Evolutionary conservation across 1,140 invertebrate genomes (phyloP).

Genomic region (Dinothrombium tinctorium): DNA sequence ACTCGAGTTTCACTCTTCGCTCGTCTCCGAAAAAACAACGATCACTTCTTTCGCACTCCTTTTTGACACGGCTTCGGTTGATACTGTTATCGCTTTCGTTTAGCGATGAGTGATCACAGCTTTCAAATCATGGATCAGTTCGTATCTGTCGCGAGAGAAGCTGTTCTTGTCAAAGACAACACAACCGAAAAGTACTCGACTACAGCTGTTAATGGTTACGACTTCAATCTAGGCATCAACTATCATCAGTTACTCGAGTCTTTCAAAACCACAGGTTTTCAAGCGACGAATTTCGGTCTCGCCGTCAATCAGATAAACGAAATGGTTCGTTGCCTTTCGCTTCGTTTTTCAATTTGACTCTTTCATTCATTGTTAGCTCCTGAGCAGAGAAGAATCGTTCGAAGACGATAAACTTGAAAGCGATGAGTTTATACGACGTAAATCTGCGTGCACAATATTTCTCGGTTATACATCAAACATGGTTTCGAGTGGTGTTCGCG

Average conservation of each 20-base stretch:
- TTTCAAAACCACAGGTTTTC: conserved; percentile 66
- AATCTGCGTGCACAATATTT: conserved; percentile 78
- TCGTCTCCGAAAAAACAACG: too few relatives aligned
- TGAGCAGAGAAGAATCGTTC: conserved; percentile 35
- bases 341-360: background rate
- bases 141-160: too few relatives aligned
- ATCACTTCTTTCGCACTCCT: too few relatives aligned
- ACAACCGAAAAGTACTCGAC: too few relatives aligned
- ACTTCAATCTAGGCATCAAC: conserved; percentile 77
- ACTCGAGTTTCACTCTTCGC: too few relatives aligned
- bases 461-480: conserved; percentile 95
- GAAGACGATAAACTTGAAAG: conserved; percentile 34
- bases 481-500: conserved; percentile 76
- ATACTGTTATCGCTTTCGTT: too few relatives aligned
- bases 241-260: conserved; percentile 57
- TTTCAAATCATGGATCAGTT: too few relatives aligned
- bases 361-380: conserved; percentile 18
- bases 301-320: conserved; percentile 72
- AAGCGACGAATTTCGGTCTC: conserved; percentile 79
- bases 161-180: too few relatives aligned
- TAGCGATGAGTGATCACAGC: too few relatives aligned
- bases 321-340: conserved; percentile 38
- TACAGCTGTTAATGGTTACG: conserved; percentile 40
- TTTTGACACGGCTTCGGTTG: too few relatives aligned
- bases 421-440: conserved; percentile 51